Evolutionary conservation across 2,113 vertebrate species (phyloP).

Genomic region (Rhinoderma darwinii): DNA sequence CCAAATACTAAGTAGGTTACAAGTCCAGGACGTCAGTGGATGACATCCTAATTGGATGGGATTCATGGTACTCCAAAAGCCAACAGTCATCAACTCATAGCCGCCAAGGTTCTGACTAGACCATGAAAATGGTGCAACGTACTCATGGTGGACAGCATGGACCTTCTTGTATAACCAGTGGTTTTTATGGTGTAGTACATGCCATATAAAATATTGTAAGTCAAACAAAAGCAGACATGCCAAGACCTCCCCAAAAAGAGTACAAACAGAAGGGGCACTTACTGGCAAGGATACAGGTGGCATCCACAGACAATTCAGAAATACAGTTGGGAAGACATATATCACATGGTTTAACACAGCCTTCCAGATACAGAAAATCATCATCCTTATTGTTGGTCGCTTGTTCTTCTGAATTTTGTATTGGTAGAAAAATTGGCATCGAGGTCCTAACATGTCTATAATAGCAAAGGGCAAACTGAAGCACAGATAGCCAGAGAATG

Average conservation of each 20-base stretch:
- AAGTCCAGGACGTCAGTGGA: slow-evolving; percentile 72
- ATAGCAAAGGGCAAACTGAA: slow-evolving; percentile 69
- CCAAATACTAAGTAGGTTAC: slow-evolving; percentile 78
- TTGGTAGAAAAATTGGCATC: slow-evolving; percentile 66
- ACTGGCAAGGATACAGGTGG: slow-evolving; percentile 70
- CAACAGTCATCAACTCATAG: slow-evolving; percentile 72
- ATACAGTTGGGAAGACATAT: slow-evolving; percentile 72
- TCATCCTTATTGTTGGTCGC: slow-evolving; percentile 64
- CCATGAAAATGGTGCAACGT: slow-evolving; percentile 71
- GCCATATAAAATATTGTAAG: slow-evolving; percentile 79
- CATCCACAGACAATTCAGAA: slow-evolving; percentile 74
- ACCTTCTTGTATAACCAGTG: slow-evolving; percentile 70
- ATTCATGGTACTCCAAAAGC: slow-evolving; percentile 71
- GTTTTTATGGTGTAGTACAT: slow-evolving; percentile 61
- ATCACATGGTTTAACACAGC: slow-evolving; percentile 74
- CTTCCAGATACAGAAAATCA: slow-evolving; percentile 69
- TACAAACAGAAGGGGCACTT: slow-evolving; percentile 67
- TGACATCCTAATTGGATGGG: slow-evolving; percentile 72
- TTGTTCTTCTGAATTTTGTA: slow-evolving; percentile 72
- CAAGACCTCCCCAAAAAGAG: slow-evolving; percentile 67
- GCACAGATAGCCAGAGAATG: slow-evolving; percentile 75
- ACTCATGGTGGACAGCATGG: slow-evolving; percentile 73
- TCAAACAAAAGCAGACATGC: slow-evolving; percentile 75
- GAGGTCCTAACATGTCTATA: slow-evolving; percentile 71
- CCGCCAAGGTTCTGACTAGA: slow-evolving; percentile 73